phyloP scores from a whole-genome alignment of 2,797 vertebrate species.

The Pteronotus mesoamericanus region DNA sequence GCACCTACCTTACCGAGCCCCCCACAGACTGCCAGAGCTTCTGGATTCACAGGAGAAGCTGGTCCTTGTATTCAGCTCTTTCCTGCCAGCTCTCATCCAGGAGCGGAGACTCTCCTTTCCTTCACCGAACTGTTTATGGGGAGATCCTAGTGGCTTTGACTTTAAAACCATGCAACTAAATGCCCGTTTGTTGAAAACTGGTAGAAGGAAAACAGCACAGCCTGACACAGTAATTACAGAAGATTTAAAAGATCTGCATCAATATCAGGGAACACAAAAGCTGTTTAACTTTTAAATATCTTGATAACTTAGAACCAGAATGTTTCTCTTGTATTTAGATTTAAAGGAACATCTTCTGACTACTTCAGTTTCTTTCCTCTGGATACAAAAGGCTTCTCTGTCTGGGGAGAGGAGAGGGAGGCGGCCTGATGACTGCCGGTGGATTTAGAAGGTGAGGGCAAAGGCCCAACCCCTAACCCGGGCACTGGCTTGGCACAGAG shows the following conservation, averaged over 20 bases:
- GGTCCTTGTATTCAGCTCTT: not conserved
- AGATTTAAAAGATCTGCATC: not conserved
- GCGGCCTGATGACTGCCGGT: not conserved
- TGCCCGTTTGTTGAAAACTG: not conserved
- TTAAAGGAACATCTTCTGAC: not conserved
- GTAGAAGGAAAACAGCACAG: not conserved
- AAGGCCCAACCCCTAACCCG: not conserved
- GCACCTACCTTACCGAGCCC: not conserved
- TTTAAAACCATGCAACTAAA: not conserved
- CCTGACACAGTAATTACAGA: not conserved
- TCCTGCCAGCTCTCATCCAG: not conserved
- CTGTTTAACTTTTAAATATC: not conserved
- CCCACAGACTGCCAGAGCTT: not conserved
- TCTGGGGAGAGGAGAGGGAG: not conserved
- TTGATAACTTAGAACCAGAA: not conserved
- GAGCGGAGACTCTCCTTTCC: not conserved
- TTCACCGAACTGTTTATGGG: not conserved
- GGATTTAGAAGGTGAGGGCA: not conserved
- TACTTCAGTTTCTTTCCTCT: conserved; percentile 28
- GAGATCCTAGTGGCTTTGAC: not conserved
- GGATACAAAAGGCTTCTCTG: not conserved
- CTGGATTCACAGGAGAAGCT: not conserved
- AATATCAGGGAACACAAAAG: not conserved
- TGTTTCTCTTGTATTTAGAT: conserved; percentile 13
- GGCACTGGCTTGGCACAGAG: not conserved